Percentiles rank a stretch among this genome's conserved stretches.
phyloP scores from a whole-genome alignment of 2,797 vertebrate genomes.

The Varecia variegata region DNA sequence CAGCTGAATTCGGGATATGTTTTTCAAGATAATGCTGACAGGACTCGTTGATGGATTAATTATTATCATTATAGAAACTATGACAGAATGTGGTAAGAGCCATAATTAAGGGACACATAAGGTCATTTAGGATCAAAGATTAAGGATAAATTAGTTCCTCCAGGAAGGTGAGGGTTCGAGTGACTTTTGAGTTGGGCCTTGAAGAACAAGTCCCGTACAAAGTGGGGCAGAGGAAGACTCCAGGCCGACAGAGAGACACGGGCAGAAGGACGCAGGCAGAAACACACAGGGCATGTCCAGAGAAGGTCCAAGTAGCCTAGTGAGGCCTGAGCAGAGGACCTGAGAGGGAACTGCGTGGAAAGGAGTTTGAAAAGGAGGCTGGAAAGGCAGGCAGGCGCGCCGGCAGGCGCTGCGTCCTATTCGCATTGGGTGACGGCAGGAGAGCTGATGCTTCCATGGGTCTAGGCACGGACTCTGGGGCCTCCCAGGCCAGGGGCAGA shows the following conservation, averaged over 20 bases:
- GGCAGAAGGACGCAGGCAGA: neutral
- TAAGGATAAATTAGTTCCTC: neutral
- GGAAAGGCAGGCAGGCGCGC: neutral
- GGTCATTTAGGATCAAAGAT: neutral
- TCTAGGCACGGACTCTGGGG: neutral
- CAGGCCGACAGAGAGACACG: neutral
- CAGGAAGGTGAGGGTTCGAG: neutral
- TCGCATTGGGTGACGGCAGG: neutral
- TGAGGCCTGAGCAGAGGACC: neutral
- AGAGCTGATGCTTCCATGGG: neutral
- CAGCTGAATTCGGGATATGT: neutral
- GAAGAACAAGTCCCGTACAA: neutral
- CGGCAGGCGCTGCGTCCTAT: neutral
- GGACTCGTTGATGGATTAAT: conserved; percentile 20
- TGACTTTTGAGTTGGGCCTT: neutral
- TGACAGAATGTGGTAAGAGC: neutral
- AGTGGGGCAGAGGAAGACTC: neutral
- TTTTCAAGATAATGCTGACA: neutral
- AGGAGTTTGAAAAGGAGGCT: neutral
- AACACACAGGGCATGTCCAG: neutral
- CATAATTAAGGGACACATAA: conserved; percentile 41
- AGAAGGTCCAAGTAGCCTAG: neutral
- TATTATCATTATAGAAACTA: conserved; percentile 11
- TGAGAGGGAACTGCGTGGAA: neutral
- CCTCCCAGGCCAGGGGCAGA: neutral